Evolutionary conservation across 2,888 invertebrate species (phyloP).

Genomic region (Trichogramma dendrolimi): DNA sequence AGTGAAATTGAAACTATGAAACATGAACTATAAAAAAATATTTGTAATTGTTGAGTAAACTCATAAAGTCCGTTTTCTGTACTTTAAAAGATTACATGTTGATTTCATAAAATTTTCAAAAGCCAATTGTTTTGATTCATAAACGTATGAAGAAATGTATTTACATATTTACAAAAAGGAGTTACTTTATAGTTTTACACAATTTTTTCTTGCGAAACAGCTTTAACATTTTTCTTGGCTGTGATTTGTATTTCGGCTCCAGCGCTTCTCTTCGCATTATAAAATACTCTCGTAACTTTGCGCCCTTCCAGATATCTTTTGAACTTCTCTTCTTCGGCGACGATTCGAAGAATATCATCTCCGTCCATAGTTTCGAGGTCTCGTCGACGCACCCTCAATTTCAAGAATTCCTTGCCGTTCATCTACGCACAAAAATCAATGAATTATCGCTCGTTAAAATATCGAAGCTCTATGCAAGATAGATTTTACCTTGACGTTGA

Average conservation of each 20-base stretch:
- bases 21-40: background rate
- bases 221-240: constrained; percentile 13
- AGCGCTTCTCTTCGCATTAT: constrained; percentile 20
- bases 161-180: constrained; percentile 9
- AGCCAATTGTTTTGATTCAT: background rate
- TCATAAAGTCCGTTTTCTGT: no score
- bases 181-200: background rate
- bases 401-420: constrained; percentile 15
- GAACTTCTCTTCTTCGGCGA: constrained; percentile 10
- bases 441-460: background rate
- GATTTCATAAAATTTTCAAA: no score
- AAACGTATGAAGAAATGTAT: background rate
- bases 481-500: constrained; percentile 61
- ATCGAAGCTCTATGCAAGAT: background rate
- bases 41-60: background rate
- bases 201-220: constrained; percentile 2
- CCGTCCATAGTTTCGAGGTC: constrained; percentile 16
- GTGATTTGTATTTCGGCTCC: constrained; percentile 18
- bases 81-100: no score
- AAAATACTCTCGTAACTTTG: constrained; percentile 8
- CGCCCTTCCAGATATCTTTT: constrained; percentile 11
- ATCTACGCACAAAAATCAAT: constrained; percentile 11
- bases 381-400: constrained; percentile 11
- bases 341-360: constrained; percentile 12
- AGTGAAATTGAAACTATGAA: background rate